Percentiles rank a stretch among this genome's conserved stretches.
phyloP scores from a whole-genome alignment of 1,140 invertebrate species.

The Drosophila albomicans region DNA sequence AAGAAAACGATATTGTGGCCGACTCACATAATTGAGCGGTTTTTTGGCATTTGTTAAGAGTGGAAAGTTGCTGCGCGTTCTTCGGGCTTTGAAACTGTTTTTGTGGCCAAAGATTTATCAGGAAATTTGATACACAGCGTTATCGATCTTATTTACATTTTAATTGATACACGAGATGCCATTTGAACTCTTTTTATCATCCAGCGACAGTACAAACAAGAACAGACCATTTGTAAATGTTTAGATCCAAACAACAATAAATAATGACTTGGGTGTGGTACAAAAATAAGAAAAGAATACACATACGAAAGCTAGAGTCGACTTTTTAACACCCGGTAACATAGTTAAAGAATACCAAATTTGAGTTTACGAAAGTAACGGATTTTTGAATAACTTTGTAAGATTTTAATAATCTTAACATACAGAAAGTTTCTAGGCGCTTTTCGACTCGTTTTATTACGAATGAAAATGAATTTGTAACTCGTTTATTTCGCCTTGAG shows the following conservation, averaged over 20 bases:
- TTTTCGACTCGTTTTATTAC: no score
- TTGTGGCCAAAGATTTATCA: constrained; percentile 11
- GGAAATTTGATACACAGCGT: constrained; percentile 27
- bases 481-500: no score
- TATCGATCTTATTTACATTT: constrained; percentile 25
- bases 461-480: no score
- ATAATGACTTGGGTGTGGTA: constrained; percentile 9
- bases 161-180: constrained; percentile 11
- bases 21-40: constrained; percentile 14
- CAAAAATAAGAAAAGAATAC: constrained; percentile 1
- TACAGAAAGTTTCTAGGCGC: no score
- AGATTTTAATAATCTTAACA: no score
- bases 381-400: no score
- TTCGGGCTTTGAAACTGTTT: neutral
- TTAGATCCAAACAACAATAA: constrained; percentile 18
- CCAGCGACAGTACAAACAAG: constrained; percentile 7
- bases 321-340: neutral
- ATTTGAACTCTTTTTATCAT: constrained; percentile 18
- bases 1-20: constrained; percentile 28
- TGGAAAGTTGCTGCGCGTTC: constrained; percentile 38
- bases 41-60: constrained; percentile 19
- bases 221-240: constrained; percentile 8
- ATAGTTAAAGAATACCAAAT: neutral
- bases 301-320: neutral
- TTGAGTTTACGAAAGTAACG: no score